These are phyloP conservation scores for Euphonia xanthogaster DNA, from an alignment of 2,797 vertebrate species.

Conservation along the genomic window DNA sequence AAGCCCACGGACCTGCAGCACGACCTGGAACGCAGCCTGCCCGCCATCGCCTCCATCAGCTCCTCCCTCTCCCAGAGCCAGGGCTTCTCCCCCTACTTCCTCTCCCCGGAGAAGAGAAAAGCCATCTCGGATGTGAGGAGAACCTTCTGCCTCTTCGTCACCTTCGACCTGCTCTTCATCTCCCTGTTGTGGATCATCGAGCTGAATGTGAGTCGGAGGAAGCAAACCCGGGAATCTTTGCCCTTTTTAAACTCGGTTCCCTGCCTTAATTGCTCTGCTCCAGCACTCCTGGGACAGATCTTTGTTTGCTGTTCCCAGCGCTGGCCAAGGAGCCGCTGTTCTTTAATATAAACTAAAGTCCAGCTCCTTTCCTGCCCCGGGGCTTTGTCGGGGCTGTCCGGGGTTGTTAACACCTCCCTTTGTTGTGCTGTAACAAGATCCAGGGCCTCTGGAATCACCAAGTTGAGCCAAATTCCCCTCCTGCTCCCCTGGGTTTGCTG, in stretches of 20 bases:
- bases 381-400: not conserved
- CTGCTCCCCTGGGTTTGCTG: not conserved
- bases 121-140: slow-evolving; percentile 92
- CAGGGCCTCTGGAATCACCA: not conserved
- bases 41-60: slow-evolving; percentile 87
- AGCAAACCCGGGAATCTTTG: not conserved
- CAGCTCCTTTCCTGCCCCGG: not conserved
- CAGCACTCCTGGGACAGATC: not conserved
- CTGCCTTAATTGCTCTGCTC: not conserved
- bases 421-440: not conserved
- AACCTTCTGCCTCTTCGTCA: slow-evolving; percentile 98
- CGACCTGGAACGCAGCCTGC: slow-evolving; percentile 86
- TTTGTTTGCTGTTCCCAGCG: slow-evolving; percentile 46
- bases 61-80: slow-evolving; percentile 83
- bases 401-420: not conserved
- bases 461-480: not conserved
- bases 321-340: not conserved
- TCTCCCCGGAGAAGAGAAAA: slow-evolving; percentile 69
- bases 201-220: slow-evolving; percentile 84
- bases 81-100: slow-evolving; percentile 76
- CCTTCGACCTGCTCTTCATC: slow-evolving; percentile 96
- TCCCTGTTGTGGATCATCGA: slow-evolving; percentile 96
- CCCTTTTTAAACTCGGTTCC: not conserved
- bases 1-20: slow-evolving; percentile 78
- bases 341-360: not conserved